Evolutionary conservation across 2,888 invertebrate species (phyloP), one percentile per base, ranked within the genome.

Genomic region (Pecten maximus): DNA sequence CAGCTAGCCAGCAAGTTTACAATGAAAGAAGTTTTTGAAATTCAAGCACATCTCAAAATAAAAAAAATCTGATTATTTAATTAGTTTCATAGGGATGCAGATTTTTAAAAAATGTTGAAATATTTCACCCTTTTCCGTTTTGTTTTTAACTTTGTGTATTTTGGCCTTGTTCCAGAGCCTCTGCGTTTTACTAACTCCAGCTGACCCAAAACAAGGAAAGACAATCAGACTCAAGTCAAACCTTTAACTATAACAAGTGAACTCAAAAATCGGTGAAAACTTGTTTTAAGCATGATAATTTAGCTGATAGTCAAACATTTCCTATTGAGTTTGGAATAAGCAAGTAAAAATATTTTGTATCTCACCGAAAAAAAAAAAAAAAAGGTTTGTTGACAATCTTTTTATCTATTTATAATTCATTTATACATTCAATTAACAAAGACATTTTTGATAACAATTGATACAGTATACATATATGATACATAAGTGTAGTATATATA

Each of bases 121-220:
- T 35, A 74, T 74, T 74, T 74, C 74, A 74, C 74, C 74, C 74
- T 74, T 74, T 54, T 54, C 54, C 54, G 54, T 54, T 74, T 74
- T 74, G 74, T 35, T 74, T 74, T 74, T 74, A 74, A 74, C 74
- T 74, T 74, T 74, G 74, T 74, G 74, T 10, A 74, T 74, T 74
- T 74, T 74, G 74, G 74, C 74, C 74, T 74, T 74, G 74, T 74
- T 74, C 74, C 35, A 35, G 8, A 74, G 74, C 74, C 74, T 74
- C 74, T 74, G 74, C 35, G 74, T 74, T 74, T 74, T 74, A 28
- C 74, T 54, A 54, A 54, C 19, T 54, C 54, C 74, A 74, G 74
- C 74, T 74, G 74, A 74, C 74, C 74, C 74, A 74, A 74, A 74
- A 74, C 74, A 74, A 74, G 74, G 74, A 74, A 74, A 74, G 74